phyloP scores from a whole-genome alignment of 1,140 invertebrate species.

The Trachymyrmex septentrionalis region DNA sequence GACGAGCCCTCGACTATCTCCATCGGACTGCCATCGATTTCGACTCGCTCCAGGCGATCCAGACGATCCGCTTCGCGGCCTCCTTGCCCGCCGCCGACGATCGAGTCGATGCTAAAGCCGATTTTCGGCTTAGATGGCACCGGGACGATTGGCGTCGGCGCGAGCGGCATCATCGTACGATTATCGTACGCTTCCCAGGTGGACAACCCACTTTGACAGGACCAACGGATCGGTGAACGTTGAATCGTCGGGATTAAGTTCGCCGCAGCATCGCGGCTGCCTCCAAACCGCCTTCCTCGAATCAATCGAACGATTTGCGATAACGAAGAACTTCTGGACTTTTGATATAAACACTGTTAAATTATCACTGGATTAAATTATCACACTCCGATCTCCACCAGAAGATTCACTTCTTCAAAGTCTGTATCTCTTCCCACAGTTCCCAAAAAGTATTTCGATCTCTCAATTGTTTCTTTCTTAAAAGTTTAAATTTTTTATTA shows the following conservation, averaged over 20 bases:
- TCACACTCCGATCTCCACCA: not conserved
- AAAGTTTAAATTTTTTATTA: not conserved
- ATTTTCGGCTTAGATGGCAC: slow-evolving; percentile 96
- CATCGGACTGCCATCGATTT: slow-evolving; percentile 81
- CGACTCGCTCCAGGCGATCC: slow-evolving; percentile 79
- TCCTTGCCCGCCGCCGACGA: slow-evolving; percentile 90
- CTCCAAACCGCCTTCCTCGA: slow-evolving; percentile 10
- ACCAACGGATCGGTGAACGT: not conserved
- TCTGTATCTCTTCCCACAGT: not conserved
- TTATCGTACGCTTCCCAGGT: slow-evolving; percentile 69
- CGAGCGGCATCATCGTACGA: slow-evolving; percentile 94
- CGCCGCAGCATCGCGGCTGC: slow-evolving; percentile 58
- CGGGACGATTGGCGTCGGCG: slow-evolving; percentile 94
- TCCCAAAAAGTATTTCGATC: not conserved
- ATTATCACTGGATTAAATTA: slow-evolving; percentile 12
- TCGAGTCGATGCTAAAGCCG: slow-evolving; percentile 97
- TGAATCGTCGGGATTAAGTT: slow-evolving; percentile 40
- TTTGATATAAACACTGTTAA: not conserved
- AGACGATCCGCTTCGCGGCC: slow-evolving; percentile 71
- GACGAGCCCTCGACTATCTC: slow-evolving; percentile 83
- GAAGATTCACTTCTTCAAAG: not conserved
- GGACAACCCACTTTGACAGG: slow-evolving; percentile 52
- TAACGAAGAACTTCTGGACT: not conserved
- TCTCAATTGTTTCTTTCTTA: not conserved
- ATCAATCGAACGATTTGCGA: slow-evolving; percentile 19